Evolutionary conservation across 2,888 invertebrate genomes (phyloP).

Genomic region (Zeuzera pyrina): DNA sequence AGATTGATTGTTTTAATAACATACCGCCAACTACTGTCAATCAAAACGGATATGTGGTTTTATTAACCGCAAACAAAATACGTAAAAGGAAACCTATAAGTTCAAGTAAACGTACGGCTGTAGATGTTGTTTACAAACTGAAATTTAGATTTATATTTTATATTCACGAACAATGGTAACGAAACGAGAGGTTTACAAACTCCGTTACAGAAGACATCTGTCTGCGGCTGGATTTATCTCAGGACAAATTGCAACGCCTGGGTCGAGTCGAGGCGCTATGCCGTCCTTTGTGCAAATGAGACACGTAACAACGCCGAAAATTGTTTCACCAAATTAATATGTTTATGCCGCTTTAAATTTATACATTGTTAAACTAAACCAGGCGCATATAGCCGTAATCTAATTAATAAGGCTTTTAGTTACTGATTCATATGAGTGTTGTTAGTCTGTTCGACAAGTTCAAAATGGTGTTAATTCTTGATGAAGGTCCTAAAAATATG

Average conservation of each 20-base stretch:
- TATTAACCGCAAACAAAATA: constrained; percentile 31
- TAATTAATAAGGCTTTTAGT: background rate
- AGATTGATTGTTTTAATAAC: constrained; percentile 39
- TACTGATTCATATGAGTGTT: no score
- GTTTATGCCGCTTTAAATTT: constrained; percentile 32
- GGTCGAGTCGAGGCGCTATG: constrained; percentile 12
- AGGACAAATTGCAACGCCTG: constrained; percentile 55
- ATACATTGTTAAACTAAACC: constrained; percentile 5
- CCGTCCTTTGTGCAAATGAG: constrained; percentile 54
- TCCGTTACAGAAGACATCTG: constrained; percentile 48
- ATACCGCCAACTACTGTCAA: constrained; percentile 35
- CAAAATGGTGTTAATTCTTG: no score
- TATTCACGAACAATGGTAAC: constrained; percentile 12
- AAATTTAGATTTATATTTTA: no score
- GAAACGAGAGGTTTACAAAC: constrained; percentile 29
- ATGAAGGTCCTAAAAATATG: no score
- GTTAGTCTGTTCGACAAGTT: no score
- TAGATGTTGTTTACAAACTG: no score
- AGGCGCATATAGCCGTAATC: no score
- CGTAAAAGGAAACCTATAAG: background rate
- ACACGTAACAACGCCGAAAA: constrained; percentile 48
- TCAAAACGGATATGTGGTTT: constrained; percentile 19
- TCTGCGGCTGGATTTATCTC: constrained; percentile 60
- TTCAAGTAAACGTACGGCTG: no score
- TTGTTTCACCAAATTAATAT: constrained; percentile 50